Base-by-base conservation (phyloP, 2,888 invertebrate genomes). In the Synanthedon andrenaeformis region DNA sequence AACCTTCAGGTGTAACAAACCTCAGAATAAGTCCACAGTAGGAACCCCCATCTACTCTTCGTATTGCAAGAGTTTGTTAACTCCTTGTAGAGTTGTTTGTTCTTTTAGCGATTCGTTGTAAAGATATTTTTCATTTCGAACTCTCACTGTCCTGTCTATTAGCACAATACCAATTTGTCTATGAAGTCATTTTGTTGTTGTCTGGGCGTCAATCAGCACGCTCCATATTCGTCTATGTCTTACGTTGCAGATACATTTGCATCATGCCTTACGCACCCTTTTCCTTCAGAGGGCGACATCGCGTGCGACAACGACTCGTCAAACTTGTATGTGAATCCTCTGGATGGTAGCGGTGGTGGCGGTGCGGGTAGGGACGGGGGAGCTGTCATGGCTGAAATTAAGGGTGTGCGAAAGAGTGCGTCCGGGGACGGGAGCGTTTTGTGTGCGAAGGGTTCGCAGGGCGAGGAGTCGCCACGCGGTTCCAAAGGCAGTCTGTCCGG, bases 201-300 rank as follows among this genome's bases (percentile, higher is more conserved):
- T 35, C 35, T 35, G 35, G 35, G 35, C 35, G 35, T 35, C 35
- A 35, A 35, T 35, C 10, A 35, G 73, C 74, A 74, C 72, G 76
- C 77, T 85, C 84, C 80, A 85, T 79, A 72, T 83, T 73, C 76
- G 82, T 84, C 72, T 79, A 80, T 84, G 81, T 87, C 85, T 86
- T 86, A 82, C 89, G 93, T 96, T 88, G 94, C 96, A 73, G 97
- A 97, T 86, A 97, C 97, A 64, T 98, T 96, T 88, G 96, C 96
- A 82, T 97, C 96, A 87, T 97, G 97, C 89, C 94, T 96, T 89
- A 97, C 97, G 73, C 96, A 97, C 89, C 96, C 96, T 73, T 96
- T 94, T 89, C 92, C 94, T 83, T 96, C 96, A 70, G 94, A 95
- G 89, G 93, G 91, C 76, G 93, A 93, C 87, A 89, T 92, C 73